phyloP scores from a whole-genome alignment of 2,888 invertebrate species.

The Crossocerus cetratus region DNA sequence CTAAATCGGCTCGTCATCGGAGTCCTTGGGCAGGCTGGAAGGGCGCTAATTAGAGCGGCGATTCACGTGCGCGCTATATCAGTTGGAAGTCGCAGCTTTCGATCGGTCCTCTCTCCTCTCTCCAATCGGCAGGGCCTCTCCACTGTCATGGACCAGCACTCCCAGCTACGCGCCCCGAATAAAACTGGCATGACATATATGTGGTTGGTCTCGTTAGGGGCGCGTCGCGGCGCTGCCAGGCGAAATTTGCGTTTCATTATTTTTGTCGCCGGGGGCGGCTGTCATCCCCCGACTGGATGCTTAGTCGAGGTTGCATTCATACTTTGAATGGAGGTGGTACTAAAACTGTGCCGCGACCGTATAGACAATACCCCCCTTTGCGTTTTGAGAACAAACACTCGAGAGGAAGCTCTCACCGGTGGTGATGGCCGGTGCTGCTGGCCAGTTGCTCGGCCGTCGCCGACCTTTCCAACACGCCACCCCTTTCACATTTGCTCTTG shows the following conservation, averaged over 20 bases:
- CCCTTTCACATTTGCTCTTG: slow-evolving; percentile 43
- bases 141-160: too few species aligned
- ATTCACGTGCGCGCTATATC: too few species aligned
- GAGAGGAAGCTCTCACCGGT: slow-evolving; percentile 7
- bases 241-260: background rate
- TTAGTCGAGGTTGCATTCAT: background rate
- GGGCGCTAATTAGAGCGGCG: too few species aligned
- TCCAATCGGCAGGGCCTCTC: too few species aligned
- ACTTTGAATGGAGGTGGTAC: background rate
- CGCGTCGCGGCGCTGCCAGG: background rate
- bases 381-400: slow-evolving; percentile 39
- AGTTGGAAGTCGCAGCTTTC: too few species aligned
- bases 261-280: background rate
- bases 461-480: slow-evolving; percentile 14
- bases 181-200: background rate
- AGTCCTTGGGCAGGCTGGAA: too few species aligned
- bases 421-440: slow-evolving; percentile 5
- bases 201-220: background rate
- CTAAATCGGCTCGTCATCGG: too few species aligned
- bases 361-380: slow-evolving; percentile 4
- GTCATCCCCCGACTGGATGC: background rate
- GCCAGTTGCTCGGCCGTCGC: slow-evolving; percentile 11
- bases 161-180: too few species aligned
- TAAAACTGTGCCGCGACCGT: background rate
- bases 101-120: too few species aligned